Evolutionary conservation across 2,888 invertebrate genomes (phyloP), one percentile per base, ranked within the genome.

Genomic region (Nysson spinosus): DNA sequence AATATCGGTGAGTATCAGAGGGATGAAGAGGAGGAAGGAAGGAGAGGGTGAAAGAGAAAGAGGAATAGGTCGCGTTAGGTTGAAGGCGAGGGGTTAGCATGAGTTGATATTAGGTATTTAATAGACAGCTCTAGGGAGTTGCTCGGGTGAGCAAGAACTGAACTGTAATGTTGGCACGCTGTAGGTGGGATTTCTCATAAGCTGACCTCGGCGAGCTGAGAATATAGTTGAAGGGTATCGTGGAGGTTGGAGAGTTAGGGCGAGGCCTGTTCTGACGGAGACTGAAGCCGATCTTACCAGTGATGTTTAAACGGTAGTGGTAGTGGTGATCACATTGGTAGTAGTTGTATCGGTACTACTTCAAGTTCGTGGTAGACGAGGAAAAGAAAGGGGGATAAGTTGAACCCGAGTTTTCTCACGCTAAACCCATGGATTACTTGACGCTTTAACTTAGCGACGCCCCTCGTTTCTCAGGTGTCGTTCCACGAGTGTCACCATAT

Each of bases 31-130:
- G 12, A 32, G 5, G 9, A 19, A 30, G 12, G 34, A 14, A 28
- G 30, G 11, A 50, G 46, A 49, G 16, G 22, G 16, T n/a, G n/a
- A n/a, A n/a, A n/a, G n/a, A n/a, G n/a, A n/a, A n/a, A n/a, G n/a
- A n/a, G n/a, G n/a, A n/a, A n/a, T n/a, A n/a, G n/a, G n/a, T n/a
- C n/a, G n/a, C n/a, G n/a, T n/a, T n/a, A 46, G 46, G 37, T 32
- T 43, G 49, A 46, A 28, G 34, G 22, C 12, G 50, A 28, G 60
- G 39, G 42, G 55, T 32, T 49, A 60, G 72, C 66, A 74, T 70
- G 82, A 79, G 81, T 81, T 84, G 83, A 80, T 84, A 83, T 84
- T 82, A 82, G 78, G 79, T 82, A 82, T 83, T 84, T 83, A 83
- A 84, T 83, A 81, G 82, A 82, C 81, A 83, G 79, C 76, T 81